A percentile compares a stretch with the other conserved stretches of the same genome.
Conservation (phyloP, 1,140 invertebrate genomes). For the Caligus rogercresseyi region DNA sequence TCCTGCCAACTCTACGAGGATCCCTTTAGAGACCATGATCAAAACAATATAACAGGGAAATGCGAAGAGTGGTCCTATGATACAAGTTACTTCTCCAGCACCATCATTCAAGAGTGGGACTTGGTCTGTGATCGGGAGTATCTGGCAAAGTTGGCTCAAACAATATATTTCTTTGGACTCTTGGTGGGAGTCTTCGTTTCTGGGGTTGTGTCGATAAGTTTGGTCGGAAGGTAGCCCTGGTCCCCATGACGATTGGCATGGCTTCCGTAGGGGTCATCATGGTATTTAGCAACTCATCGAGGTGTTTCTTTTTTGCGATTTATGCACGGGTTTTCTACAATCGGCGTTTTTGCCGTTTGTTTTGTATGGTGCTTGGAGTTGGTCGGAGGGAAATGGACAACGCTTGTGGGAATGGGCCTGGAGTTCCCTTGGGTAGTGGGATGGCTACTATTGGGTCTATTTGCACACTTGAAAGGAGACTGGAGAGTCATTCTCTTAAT, state of each 20-base stretch:
- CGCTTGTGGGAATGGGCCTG: slow-evolving; percentile 14
- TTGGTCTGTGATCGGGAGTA: slow-evolving; percentile 50
- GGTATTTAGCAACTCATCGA: not conserved
- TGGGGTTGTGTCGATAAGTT: slow-evolving; percentile 51
- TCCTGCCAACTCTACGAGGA: not conserved
- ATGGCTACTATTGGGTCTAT: not conserved
- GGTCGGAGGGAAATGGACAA: slow-evolving; percentile 18
- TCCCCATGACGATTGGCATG: slow-evolving; percentile 2
- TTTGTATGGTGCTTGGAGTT: slow-evolving; percentile 10
- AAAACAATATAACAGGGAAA: not conserved
- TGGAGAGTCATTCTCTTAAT: slow-evolving; percentile 2
- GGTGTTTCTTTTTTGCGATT: not conserved
- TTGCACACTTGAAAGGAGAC: slow-evolving; percentile 8
- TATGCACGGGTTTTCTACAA: slow-evolving; percentile 6
- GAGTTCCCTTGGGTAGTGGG: slow-evolving; percentile 11
- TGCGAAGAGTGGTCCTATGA: not conserved
- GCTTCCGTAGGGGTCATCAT: not conserved
- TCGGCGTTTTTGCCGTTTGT: slow-evolving; percentile 1
- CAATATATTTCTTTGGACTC: slow-evolving; percentile 63
- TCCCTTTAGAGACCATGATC: not conserved
- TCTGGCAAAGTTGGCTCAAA: slow-evolving; percentile 47
- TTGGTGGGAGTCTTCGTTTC: slow-evolving; percentile 57
- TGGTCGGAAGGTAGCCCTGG: not conserved
- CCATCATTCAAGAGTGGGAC: slow-evolving; percentile 38
- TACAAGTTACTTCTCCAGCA: not conserved